These are phyloP conservation scores for Chloromyia formosa DNA, from an alignment of 2,888 invertebrate species.

Conservation along the genomic window DNA sequence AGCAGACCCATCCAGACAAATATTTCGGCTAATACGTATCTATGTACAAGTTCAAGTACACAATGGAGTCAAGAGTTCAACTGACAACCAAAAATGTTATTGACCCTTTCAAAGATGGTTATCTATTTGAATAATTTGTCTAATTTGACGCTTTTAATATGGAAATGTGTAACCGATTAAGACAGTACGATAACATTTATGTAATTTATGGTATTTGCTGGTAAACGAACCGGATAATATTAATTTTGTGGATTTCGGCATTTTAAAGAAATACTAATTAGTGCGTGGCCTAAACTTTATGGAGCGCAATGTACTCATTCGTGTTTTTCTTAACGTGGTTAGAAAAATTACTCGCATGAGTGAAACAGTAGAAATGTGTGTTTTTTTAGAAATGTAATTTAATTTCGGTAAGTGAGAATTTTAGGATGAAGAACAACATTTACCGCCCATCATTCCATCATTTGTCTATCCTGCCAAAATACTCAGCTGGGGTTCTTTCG, in stretches of 20 bases:
- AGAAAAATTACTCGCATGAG: too few species aligned
- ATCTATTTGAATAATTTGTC: slow-evolving; percentile 41
- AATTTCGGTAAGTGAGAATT: too few species aligned
- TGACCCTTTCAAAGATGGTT: slow-evolving; percentile 26
- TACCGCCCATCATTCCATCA: too few species aligned
- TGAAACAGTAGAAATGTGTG: too few species aligned
- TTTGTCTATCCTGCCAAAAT: too few species aligned
- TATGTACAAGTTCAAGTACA: background rate
- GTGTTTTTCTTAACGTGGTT: too few species aligned
- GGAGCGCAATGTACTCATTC: too few species aligned
- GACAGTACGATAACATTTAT: slow-evolving; percentile 20
- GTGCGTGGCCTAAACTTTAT: too few species aligned
- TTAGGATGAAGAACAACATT: too few species aligned
- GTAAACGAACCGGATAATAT: slow-evolving; percentile 35
- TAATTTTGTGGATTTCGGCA: slow-evolving; percentile 6
- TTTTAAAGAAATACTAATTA: too few species aligned
- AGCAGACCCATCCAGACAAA: background rate
- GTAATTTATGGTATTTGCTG: slow-evolving; percentile 29
- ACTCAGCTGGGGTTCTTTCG: too few species aligned
- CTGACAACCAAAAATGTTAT: slow-evolving; percentile 31
- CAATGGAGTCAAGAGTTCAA: slow-evolving; percentile 18
- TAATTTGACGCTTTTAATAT: slow-evolving; percentile 28
- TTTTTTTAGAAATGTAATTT: too few species aligned
- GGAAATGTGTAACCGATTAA: slow-evolving; percentile 32
- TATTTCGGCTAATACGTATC: background rate